A percentile compares a stretch with the other conserved stretches of the same genome.
Conservation (phyloP, 2,113 vertebrate genomes). For the Alexandromys fortis region DNA sequence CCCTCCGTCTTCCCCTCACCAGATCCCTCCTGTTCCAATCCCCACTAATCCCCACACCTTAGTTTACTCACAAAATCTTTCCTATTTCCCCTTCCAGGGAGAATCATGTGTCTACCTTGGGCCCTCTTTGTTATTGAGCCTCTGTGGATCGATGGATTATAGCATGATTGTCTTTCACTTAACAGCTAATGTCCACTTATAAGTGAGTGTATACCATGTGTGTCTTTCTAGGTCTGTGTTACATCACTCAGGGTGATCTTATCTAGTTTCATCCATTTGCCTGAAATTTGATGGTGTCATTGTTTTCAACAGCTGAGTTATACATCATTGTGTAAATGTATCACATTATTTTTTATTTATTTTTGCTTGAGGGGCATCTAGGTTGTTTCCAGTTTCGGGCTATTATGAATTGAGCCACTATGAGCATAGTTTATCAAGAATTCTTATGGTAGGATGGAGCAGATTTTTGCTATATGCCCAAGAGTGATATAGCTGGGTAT, state of each 20-base stretch:
- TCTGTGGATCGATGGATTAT: neutral
- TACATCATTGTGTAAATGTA: neutral
- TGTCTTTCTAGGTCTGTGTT: neutral
- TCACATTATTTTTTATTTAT: neutral
- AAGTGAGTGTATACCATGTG: neutral
- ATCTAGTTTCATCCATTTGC: neutral
- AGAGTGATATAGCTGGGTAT: neutral
- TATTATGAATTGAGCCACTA: neutral
- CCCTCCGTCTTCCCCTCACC: neutral
- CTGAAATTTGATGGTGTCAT: neutral
- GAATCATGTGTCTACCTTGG: neutral
- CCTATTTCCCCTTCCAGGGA: neutral
- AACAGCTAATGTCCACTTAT: neutral
- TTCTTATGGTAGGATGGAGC: neutral
- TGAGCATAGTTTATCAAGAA: neutral
- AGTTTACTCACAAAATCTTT: neutral
- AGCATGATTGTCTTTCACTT: neutral
- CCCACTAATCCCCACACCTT: neutral
- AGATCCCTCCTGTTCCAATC: neutral
- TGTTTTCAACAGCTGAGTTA: neutral
- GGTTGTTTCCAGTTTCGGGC: neutral
- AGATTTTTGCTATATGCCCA: neutral
- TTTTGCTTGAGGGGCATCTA: neutral
- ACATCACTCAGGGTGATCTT: neutral
- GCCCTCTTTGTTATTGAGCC: neutral